These are phyloP conservation scores for Hydrolagus affinis DNA, from an alignment of 2,113 vertebrate genomes.

Conservation along the genomic window DNA sequence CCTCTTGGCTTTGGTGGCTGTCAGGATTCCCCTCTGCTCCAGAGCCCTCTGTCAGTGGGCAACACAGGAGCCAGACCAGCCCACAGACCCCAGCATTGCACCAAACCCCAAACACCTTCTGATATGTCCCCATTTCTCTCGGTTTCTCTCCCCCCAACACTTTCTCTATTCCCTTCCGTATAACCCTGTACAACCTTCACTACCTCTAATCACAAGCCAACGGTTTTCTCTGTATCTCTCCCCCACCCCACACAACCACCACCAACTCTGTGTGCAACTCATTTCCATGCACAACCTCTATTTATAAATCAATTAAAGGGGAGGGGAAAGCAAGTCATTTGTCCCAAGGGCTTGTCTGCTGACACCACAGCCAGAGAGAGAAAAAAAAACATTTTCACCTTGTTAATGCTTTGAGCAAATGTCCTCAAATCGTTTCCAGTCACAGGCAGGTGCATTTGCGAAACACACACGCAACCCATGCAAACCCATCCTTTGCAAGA, in stretches of 20 bases:
- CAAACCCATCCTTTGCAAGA: too few species aligned
- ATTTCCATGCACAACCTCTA: slow-evolving; percentile 3
- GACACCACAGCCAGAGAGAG: not conserved
- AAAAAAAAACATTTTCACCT: not conserved
- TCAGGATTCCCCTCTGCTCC: too few species aligned
- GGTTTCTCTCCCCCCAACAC: too few species aligned
- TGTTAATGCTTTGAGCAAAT: too few species aligned
- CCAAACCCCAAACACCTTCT: not conserved
- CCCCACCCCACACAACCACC: too few species aligned
- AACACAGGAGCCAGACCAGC: not conserved
- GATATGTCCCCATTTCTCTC: not conserved
- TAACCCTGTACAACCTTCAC: not conserved
- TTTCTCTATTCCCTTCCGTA: too few species aligned
- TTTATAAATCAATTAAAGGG: slow-evolving; percentile 28
- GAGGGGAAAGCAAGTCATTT: not conserved
- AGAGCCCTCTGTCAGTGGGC: not conserved
- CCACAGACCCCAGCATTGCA: not conserved
- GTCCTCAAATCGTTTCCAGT: too few species aligned
- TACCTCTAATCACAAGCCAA: slow-evolving; percentile 12
- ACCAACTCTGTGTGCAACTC: not conserved
- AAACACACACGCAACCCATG: too few species aligned
- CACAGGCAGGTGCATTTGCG: too few species aligned
- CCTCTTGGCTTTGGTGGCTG: not conserved
- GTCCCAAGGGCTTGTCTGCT: not conserved
- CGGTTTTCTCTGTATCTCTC: too few species aligned